Percentiles rank a stretch among this genome's conserved stretches.
Conservation (phyloP, 2,888 invertebrate genomes). For the Leucophenga montana region DNA sequence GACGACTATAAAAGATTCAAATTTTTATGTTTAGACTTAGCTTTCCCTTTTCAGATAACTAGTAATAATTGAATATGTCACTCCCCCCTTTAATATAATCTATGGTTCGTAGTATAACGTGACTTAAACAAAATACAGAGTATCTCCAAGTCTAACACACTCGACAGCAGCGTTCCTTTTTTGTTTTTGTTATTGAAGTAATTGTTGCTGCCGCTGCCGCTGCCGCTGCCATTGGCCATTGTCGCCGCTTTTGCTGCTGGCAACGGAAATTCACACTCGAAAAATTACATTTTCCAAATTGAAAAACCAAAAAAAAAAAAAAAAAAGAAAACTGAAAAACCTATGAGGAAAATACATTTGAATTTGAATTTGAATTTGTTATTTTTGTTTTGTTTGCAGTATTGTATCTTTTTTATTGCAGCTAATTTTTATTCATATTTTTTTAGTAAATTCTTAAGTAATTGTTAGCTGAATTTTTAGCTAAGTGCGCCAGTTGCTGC, state of each 20-base stretch:
- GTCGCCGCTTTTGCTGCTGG: conserved; percentile 13
- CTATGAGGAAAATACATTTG: conserved; percentile 47
- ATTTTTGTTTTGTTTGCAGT: neutral
- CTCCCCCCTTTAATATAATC: no score
- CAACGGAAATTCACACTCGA: conserved; percentile 63
- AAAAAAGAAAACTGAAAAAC: neutral
- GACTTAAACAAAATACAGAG: no score
- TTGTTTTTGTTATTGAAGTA: conserved; percentile 14
- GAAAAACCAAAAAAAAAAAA: neutral
- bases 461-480: conserved; percentile 38
- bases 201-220: conserved; percentile 18
- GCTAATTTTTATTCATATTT: conserved; percentile 1
- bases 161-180: no score
- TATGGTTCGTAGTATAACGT: no score
- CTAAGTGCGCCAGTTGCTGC: neutral
- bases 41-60: no score
- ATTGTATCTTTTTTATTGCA: conserved; percentile 3
- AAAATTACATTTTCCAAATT: conserved; percentile 50
- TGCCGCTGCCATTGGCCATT: conserved; percentile 20
- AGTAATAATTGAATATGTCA: no score
- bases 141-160: no score
- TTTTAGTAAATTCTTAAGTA: conserved; percentile 23
- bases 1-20: no score
- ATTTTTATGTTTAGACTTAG: no score
- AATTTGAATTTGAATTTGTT: conserved; percentile 43